Conservation (phyloP, 2,888 invertebrate species). For the Pasiphila rectangulata region DNA sequence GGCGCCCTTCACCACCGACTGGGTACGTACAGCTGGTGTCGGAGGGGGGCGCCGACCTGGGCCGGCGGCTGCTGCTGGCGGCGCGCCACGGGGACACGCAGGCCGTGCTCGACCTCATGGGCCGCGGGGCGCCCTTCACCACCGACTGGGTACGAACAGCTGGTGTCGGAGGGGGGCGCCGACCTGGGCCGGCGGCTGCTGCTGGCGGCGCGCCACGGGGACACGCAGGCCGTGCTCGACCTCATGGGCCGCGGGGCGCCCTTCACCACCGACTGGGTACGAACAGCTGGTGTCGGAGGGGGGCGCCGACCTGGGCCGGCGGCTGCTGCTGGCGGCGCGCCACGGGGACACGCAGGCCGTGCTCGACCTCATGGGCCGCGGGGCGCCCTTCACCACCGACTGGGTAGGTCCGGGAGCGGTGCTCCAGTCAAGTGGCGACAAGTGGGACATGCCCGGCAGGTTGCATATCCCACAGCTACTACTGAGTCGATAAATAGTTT, state of each 20-base stretch:
- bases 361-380: slow-evolving; percentile 88
- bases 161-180: slow-evolving; percentile 8
- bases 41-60: too few relatives aligned
- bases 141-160: too few relatives aligned
- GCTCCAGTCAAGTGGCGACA: neutral
- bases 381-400: slow-evolving; percentile 95
- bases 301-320: slow-evolving; percentile 76
- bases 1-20: too few relatives aligned
- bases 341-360: slow-evolving; percentile 89
- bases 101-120: slow-evolving; percentile 88
- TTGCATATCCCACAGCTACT: too few relatives aligned
- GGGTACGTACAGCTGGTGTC: too few relatives aligned
- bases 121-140: slow-evolving; percentile 93
- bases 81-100: too few relatives aligned
- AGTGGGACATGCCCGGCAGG: neutral
- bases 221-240: slow-evolving; percentile 86
- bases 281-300: slow-evolving; percentile 7
- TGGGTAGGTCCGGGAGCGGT: slow-evolving; percentile 86
- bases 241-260: slow-evolving; percentile 94
- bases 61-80: too few relatives aligned
- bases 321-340: slow-evolving; percentile 88
- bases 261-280: slow-evolving; percentile 95
- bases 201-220: slow-evolving; percentile 88
- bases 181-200: slow-evolving; percentile 85
- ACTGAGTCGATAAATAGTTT: too few relatives aligned